These are phyloP conservation scores for Villa cingulata DNA, from an alignment of 2,888 invertebrate genomes.

Conservation along the genomic window DNA sequence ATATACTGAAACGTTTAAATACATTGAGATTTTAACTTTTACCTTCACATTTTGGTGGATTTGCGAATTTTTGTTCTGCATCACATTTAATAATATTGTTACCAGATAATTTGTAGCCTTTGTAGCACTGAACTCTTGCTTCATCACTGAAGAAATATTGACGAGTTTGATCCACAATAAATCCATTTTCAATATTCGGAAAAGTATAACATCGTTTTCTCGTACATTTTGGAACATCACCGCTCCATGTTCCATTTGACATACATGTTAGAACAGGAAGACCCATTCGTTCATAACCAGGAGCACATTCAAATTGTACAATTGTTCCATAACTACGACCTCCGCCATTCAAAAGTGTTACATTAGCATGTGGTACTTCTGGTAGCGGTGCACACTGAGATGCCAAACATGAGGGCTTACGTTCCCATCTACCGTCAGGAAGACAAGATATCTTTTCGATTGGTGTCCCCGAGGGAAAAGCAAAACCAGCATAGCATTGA, in stretches of 20 bases:
- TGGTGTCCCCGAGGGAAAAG: constrained; percentile 75
- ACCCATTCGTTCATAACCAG: constrained; percentile 76
- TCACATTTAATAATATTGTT: constrained; percentile 75
- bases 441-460: constrained; percentile 81
- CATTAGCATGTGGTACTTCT: constrained; percentile 77
- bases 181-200: constrained; percentile 76
- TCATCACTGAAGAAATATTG: constrained; percentile 79
- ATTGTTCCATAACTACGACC: constrained; percentile 89
- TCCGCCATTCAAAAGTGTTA: constrained; percentile 75
- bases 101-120: constrained; percentile 76
- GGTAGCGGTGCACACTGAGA: constrained; percentile 80
- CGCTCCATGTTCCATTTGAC: constrained; percentile 94
- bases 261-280: constrained; percentile 84
- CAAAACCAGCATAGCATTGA: constrained; percentile 93
- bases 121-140: constrained; percentile 80
- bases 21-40: constrained; percentile 10
- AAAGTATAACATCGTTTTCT: constrained; percentile 46
- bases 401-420: constrained; percentile 80
- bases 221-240: constrained; percentile 74
- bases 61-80: constrained; percentile 66
- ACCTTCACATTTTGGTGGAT: constrained; percentile 74
- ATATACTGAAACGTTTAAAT: background rate
- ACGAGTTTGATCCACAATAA: constrained; percentile 62
- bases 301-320: constrained; percentile 81
- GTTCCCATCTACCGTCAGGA: constrained; percentile 83